These are phyloP conservation scores for Drosophila parthenogenetica DNA, from an alignment of 2,888 invertebrate species.

Conservation along the genomic window DNA sequence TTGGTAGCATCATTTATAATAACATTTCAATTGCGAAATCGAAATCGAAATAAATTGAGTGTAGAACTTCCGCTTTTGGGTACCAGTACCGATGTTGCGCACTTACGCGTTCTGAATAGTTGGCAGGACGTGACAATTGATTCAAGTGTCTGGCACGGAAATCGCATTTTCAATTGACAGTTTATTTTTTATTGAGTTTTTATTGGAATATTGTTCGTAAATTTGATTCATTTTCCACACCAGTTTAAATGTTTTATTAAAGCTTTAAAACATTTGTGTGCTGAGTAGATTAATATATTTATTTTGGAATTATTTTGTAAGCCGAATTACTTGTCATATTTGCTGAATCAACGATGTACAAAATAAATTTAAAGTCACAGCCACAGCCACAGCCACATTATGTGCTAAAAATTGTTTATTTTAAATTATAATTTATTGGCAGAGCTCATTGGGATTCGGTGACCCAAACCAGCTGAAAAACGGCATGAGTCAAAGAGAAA, in stretches of 20 bases:
- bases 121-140: conserved; percentile 38
- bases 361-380: not conserved
- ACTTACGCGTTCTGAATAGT: conserved; percentile 11
- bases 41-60: conserved; percentile 25
- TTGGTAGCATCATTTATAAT: conserved; percentile 31
- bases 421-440: not conserved
- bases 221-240: not conserved
- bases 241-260: not conserved
- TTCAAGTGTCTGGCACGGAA: conserved; percentile 25
- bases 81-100: conserved; percentile 3
- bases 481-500: not conserved
- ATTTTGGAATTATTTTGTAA: not conserved
- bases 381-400: not conserved
- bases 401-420: not conserved
- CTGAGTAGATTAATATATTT: not conserved
- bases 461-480: not conserved
- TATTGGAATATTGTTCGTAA: conserved; percentile 5
- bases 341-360: not conserved
- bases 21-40: conserved; percentile 18
- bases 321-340: not conserved
- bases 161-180: conserved; percentile 8
- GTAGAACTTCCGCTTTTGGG: conserved; percentile 27
- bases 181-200: conserved; percentile 1
- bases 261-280: not conserved
- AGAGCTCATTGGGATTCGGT: not conserved